phyloP scores from a whole-genome alignment of 2,888 invertebrate genomes.

The Thereva unica region DNA sequence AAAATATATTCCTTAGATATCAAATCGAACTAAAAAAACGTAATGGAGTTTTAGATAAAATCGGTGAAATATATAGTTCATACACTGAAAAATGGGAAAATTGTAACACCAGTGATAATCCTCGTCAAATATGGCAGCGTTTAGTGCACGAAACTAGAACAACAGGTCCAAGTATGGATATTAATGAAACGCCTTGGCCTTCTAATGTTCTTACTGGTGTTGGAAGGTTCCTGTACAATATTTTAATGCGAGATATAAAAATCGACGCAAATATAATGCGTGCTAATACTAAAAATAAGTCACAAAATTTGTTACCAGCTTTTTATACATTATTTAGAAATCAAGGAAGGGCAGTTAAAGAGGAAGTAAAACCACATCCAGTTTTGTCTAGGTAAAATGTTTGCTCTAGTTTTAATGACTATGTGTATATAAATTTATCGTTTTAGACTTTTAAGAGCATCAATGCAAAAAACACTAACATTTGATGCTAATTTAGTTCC shows the following conservation, averaged over 20 bases:
- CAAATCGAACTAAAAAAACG: slow-evolving; percentile 69
- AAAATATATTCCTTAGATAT: slow-evolving; percentile 57
- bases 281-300: slow-evolving; percentile 60
- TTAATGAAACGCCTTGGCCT: slow-evolving; percentile 69
- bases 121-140: slow-evolving; percentile 75
- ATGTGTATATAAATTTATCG: slow-evolving; percentile 2
- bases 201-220: slow-evolving; percentile 65
- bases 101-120: slow-evolving; percentile 60
- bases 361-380: slow-evolving; percentile 86
- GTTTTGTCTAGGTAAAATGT: slow-evolving; percentile 61
- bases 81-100: slow-evolving; percentile 70
- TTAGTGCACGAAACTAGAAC: slow-evolving; percentile 61
- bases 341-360: slow-evolving; percentile 66
- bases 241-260: slow-evolving; percentile 83
- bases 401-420: neutral
- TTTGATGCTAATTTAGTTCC: slow-evolving; percentile 77
- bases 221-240: slow-evolving; percentile 85
- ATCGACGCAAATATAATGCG: slow-evolving; percentile 75
- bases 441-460: slow-evolving; percentile 66
- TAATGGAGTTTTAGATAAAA: slow-evolving; percentile 69
- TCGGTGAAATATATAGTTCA: slow-evolving; percentile 63
- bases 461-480: slow-evolving; percentile 68
- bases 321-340: slow-evolving; percentile 78
- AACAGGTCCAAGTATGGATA: slow-evolving; percentile 65
- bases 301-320: slow-evolving; percentile 68